Evolutionary conservation across 2,888 invertebrate genomes (phyloP).

Genomic region (Busseola fusca): DNA sequence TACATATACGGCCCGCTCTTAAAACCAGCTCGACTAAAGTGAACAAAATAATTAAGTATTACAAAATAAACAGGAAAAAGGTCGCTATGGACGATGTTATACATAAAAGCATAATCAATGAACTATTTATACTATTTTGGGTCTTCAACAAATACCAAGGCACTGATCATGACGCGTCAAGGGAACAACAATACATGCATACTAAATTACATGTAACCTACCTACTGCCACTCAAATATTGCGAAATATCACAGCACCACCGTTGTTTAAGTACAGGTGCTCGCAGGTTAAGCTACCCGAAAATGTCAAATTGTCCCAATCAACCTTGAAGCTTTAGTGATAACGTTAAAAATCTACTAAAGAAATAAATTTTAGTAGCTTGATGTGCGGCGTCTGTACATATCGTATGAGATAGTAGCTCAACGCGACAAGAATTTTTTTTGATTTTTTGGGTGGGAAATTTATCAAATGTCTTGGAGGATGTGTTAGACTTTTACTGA

Average conservation of each 20-base stretch:
- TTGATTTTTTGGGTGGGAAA: no score
- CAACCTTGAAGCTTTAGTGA: no score
- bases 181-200: slow-evolving; percentile 47
- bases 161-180: slow-evolving; percentile 49
- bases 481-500: no score
- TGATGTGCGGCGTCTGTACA: no score
- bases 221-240: slow-evolving; percentile 12
- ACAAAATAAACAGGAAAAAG: background rate
- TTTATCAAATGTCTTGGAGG: no score
- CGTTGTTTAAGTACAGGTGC: no score
- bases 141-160: slow-evolving; percentile 37
- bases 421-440: no score
- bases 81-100: background rate
- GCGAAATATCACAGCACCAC: slow-evolving; percentile 24
- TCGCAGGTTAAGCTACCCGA: no score
- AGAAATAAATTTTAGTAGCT: no score
- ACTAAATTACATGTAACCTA: slow-evolving; percentile 19
- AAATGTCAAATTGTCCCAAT: no score
- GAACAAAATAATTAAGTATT: background rate
- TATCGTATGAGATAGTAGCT: no score
- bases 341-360: no score
- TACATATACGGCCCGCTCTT: background rate
- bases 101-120: background rate
- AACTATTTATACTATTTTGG: slow-evolving; percentile 3
- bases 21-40: background rate